Conservation (phyloP, 2,113 vertebrate species). For the Amia ocellicauda region DNA sequence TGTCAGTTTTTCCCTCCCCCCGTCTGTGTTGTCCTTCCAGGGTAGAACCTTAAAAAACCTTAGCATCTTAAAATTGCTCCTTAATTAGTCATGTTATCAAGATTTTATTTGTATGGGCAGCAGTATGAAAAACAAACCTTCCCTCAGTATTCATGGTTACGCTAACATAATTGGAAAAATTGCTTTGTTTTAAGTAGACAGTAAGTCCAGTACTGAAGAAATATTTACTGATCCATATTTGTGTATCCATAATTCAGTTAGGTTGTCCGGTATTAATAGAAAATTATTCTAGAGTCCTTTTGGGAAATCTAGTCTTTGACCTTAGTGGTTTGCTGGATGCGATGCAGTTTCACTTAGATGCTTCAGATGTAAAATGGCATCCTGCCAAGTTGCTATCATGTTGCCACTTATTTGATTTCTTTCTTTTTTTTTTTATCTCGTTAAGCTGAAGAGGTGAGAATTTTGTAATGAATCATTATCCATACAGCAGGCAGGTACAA, state of each 20-base stretch:
- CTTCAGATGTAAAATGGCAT: constrained; percentile 7
- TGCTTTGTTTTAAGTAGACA: neutral
- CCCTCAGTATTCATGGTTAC: too few relatives aligned
- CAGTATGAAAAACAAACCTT: too few relatives aligned
- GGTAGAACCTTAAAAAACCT: too few relatives aligned
- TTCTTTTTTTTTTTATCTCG: neutral
- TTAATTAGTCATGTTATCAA: too few relatives aligned
- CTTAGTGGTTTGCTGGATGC: constrained; percentile 3
- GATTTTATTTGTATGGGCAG: too few relatives aligned
- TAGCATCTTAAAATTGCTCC: too few relatives aligned
- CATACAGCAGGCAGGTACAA: too few relatives aligned
- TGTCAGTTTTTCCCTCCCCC: too few relatives aligned
- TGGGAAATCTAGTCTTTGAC: constrained; percentile 1
- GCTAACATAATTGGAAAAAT: too few relatives aligned
- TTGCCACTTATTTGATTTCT: constrained; percentile 11
- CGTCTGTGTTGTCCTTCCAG: too few relatives aligned
- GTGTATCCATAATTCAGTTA: neutral
- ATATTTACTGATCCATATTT: neutral
- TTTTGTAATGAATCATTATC: too few relatives aligned
- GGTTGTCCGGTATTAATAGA: constrained; percentile 8
- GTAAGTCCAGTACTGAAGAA: neutral
- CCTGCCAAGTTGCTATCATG: constrained; percentile 15
- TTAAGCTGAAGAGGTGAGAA: too few relatives aligned
- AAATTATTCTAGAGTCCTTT: neutral
- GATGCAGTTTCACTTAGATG: neutral